Percentiles rank a stretch among this genome's conserved stretches.
phyloP scores from a whole-genome alignment of 1,140 invertebrate species.

The Euura lappo region DNA sequence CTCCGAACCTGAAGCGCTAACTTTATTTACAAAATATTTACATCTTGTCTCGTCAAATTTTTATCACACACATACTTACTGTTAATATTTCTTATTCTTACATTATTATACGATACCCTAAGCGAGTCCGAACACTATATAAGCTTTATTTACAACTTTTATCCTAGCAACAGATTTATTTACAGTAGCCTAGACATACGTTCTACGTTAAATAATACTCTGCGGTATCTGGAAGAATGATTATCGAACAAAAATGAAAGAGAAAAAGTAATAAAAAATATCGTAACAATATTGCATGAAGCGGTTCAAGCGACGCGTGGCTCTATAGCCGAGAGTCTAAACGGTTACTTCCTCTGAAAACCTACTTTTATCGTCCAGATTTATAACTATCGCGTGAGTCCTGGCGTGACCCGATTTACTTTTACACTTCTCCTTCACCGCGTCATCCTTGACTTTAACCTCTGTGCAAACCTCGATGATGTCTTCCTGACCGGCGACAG shows the following conservation, averaged over 20 bases:
- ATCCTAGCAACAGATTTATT: too few relatives aligned
- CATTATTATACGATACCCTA: neutral
- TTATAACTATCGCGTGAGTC: conserved; percentile 77
- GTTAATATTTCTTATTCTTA: too few relatives aligned
- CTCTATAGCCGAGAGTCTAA: conserved; percentile 48
- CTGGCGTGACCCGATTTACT: conserved; percentile 70
- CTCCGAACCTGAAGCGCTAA: neutral
- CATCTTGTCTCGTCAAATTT: neutral
- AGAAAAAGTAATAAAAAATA: neutral
- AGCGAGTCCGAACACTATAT: neutral
- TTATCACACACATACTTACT: neutral
- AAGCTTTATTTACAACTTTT: neutral
- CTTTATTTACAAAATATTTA: neutral
- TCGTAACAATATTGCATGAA: conserved; percentile 11
- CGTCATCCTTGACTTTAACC: conserved; percentile 43
- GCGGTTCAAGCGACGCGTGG: neutral
- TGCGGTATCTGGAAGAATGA: conserved; percentile 10
- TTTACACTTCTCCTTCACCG: conserved; percentile 34
- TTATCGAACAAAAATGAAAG: neutral
- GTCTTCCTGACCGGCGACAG: neutral
- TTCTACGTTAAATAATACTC: conserved; percentile 6
- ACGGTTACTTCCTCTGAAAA: conserved; percentile 84
- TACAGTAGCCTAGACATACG: neutral
- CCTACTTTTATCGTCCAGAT: conserved; percentile 78
- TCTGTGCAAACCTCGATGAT: conserved; percentile 25